A percentile compares a stretch with the other conserved stretches of the same genome.
These are phyloP conservation scores for Gnathonemus longibarbis DNA, from an alignment of 2,113 vertebrate genomes.

Conservation along the genomic window DNA sequence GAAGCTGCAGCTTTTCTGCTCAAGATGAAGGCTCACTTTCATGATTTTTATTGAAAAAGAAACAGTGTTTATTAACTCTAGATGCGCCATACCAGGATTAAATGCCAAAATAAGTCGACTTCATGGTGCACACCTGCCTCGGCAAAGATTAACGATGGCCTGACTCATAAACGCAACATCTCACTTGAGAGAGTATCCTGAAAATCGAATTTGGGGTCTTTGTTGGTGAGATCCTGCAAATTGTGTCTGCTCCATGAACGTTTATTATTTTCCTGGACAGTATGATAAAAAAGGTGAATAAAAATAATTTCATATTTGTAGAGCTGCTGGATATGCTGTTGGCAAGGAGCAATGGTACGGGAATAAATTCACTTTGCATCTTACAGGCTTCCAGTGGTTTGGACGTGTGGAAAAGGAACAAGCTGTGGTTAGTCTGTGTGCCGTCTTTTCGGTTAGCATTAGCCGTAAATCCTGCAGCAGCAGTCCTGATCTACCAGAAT, in stretches of 20 bases:
- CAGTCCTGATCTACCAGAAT: neutral
- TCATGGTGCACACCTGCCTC: constrained; percentile 51
- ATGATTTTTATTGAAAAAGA: neutral
- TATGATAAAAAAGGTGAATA: neutral
- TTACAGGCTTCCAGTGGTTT: constrained; percentile 9
- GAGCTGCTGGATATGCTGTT: neutral
- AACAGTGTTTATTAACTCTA: constrained; percentile 19
- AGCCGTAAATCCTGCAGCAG: constrained; percentile 29
- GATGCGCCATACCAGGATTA: constrained; percentile 29
- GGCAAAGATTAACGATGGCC: constrained; percentile 64
- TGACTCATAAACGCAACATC: constrained; percentile 67
- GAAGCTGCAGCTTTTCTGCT: neutral
- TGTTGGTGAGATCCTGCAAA: constrained; percentile 38
- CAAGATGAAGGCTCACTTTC: neutral
- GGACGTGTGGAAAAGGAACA: constrained; percentile 42
- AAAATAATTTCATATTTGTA: neutral
- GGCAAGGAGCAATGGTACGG: neutral
- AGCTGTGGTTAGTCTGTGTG: constrained; percentile 27
- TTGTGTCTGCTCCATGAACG: constrained; percentile 50
- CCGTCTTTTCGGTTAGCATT: constrained; percentile 29
- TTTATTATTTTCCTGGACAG: constrained; percentile 47
- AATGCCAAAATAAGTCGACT: constrained; percentile 52
- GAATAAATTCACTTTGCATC: neutral
- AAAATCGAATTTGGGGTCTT: constrained; percentile 42
- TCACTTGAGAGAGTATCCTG: constrained; percentile 46